phyloP scores from a whole-genome alignment of 2,888 invertebrate genomes.

The Dermolepida albohirtum region DNA sequence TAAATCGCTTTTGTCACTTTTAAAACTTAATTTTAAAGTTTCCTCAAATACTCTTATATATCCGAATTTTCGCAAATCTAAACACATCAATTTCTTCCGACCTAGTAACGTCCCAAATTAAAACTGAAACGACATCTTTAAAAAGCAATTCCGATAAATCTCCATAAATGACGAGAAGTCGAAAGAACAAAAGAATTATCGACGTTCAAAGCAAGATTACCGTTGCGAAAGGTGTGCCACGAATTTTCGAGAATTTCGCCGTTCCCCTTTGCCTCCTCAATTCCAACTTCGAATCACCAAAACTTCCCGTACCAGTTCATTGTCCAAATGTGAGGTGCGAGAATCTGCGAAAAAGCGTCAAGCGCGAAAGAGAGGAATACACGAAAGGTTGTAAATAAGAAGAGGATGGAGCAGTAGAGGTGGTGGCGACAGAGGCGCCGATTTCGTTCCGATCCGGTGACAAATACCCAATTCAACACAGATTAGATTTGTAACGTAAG shows the following conservation, averaged over 20 bases:
- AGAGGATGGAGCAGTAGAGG: background rate
- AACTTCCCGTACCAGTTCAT: conserved; percentile 13
- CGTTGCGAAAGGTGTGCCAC: conserved; percentile 47
- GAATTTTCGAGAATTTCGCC: conserved; percentile 14
- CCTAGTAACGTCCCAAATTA: conserved; percentile 23
- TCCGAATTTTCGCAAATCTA: background rate
- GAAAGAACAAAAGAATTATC: conserved; percentile 54
- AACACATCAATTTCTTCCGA: background rate
- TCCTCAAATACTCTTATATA: background rate
- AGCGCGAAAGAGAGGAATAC: conserved; percentile 7
- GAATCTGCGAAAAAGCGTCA: conserved; percentile 16
- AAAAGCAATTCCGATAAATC: conserved; percentile 53
- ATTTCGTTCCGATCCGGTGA: conserved; percentile 43
- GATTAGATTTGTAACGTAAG: conserved; percentile 50
- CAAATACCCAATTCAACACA: conserved; percentile 50
- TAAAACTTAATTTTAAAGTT: background rate
- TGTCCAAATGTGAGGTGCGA: conserved; percentile 14
- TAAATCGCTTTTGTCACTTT: no score
- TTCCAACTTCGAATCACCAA: background rate
- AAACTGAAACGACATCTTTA: conserved; percentile 40
- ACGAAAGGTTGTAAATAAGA: background rate
- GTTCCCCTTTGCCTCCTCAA: conserved; percentile 2
- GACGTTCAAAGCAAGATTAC: conserved; percentile 55
- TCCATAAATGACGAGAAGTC: conserved; percentile 51
- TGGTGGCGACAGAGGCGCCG: conserved; percentile 15